Base-by-base conservation (phyloP, 2,113 vertebrate species). In the Dipodomys ordii region DNA sequence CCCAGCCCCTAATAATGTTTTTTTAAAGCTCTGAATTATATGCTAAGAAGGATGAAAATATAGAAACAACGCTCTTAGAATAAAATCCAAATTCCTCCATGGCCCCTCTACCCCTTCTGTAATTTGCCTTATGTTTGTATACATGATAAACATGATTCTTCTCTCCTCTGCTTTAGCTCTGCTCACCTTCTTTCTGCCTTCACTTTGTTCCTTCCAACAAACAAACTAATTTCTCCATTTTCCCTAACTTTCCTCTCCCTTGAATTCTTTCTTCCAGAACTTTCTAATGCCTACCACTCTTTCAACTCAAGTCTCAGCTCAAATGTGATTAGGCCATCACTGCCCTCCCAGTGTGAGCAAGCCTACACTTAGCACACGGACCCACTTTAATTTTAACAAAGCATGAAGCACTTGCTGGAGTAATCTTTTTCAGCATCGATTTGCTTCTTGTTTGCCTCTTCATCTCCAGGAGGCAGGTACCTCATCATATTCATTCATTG, bases 1-100 rank as follows among this genome's bases (percentile, higher is more conserved):
- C n/a, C n/a, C n/a, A n/a, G n/a, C n/a, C n/a, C n/a, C 1, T 62
- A 0, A 20, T 19, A 35, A 62, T 53, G 67, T 22, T 3, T 13
- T 6, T n/a, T 46, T 76, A 49, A 49, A 84, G 0, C 12, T 88
- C 53, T 85, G 53, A 86, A 57, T 32, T 30, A 74, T 30, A 89
- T 84, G 32, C 20, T 65, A 82, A 49, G 57, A 32, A 25, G 39
- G 6, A n/a, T 64, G 44, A 71, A 90, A 84, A 92, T 46, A 60
- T 0, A 28, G 20, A 19, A 83, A 60, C 30, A 27, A 16, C 35
- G 1, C 74, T 20, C 35, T 89, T 77, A 80, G 25, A 87, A 71
- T 53, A 83, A 92, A 90, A 60, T 53, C 11, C 28, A 69, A 68
- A 87, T 28, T 32, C 22, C 35, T 83, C 46, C 39, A 35, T 23